A percentile compares a stretch with the other conserved stretches of the same genome.
These are phyloP conservation scores for Cactoblastis cactorum DNA, from an alignment of 2,888 invertebrate genomes.

Conservation along the genomic window DNA sequence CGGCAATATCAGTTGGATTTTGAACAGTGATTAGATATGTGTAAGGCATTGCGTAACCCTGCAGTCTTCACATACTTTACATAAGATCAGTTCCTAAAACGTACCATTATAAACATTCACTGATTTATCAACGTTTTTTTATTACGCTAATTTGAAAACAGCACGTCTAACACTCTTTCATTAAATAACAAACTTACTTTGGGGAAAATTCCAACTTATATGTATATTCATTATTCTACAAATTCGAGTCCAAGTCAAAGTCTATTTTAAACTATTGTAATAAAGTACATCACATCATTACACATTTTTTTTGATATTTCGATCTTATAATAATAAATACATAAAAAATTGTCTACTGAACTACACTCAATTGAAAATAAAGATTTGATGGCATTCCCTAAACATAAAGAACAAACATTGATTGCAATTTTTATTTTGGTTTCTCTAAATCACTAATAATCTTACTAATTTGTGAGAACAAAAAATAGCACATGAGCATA, in stretches of 20 bases:
- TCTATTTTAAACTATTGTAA: background rate
- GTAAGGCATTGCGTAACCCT: constrained; percentile 40
- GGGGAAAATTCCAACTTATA: no score
- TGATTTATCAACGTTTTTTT: background rate
- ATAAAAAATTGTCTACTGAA: constrained; percentile 3
- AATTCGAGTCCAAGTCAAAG: no score
- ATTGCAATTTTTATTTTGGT: constrained; percentile 8
- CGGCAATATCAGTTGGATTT: background rate
- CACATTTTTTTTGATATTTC: background rate
- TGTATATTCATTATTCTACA: background rate
- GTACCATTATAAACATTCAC: background rate
- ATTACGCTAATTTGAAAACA: background rate
- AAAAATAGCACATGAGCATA: background rate
- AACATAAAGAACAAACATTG: constrained; percentile 4
- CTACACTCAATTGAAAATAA: background rate
- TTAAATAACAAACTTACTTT: no score
- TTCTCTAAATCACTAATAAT: constrained; percentile 2
- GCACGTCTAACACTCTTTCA: no score
- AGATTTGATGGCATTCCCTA: constrained; percentile 2
- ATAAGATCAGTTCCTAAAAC: background rate
- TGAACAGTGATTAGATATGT: background rate
- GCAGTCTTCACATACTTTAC: constrained; percentile 34
- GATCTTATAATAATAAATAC: constrained; percentile 1
- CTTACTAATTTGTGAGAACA: constrained; percentile 5
- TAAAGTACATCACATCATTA: background rate